These are phyloP conservation scores for Liolophura sinensis DNA, from an alignment of 1,140 invertebrate species.

Conservation along the genomic window DNA sequence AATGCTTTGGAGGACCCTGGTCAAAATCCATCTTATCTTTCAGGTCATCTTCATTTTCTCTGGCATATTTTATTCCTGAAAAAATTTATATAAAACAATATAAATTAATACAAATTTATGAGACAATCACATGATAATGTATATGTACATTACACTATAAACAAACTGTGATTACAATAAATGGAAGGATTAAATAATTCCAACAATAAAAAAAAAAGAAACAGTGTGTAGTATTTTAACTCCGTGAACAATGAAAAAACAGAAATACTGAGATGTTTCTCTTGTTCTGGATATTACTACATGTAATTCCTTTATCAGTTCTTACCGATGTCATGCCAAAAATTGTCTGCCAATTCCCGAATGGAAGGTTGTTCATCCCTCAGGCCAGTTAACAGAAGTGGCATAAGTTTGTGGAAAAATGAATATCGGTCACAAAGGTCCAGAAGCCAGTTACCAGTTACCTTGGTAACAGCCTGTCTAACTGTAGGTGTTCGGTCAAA, in stretches of 20 bases:
- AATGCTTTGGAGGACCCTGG: slow-evolving; percentile 64
- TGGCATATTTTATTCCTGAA: slow-evolving; percentile 65
- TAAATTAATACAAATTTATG: not conserved
- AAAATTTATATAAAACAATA: slow-evolving; percentile 7
- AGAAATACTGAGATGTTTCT: too few species aligned
- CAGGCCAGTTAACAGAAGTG: slow-evolving; percentile 74
- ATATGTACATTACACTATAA: not conserved
- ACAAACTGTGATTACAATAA: not conserved
- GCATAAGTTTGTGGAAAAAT: slow-evolving; percentile 75
- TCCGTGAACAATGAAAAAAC: too few species aligned
- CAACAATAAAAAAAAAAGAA: slow-evolving; percentile 3
- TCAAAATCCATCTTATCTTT: slow-evolving; percentile 76
- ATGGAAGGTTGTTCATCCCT: slow-evolving; percentile 74
- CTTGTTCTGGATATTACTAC: not conserved
- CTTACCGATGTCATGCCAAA: slow-evolving; percentile 72
- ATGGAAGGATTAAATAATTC: not conserved
- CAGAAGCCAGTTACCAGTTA: slow-evolving; percentile 71
- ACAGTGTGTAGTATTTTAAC: too few species aligned
- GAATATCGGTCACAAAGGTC: slow-evolving; percentile 77
- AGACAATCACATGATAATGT: slow-evolving; percentile 2
- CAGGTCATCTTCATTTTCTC: slow-evolving; percentile 77
- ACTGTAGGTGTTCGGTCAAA: slow-evolving; percentile 76
- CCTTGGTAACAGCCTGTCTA: slow-evolving; percentile 68
- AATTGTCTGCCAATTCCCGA: slow-evolving; percentile 61
- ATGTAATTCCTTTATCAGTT: too few species aligned